These are phyloP conservation scores for Sussaba pulchella DNA, from an alignment of 2,888 invertebrate genomes.

Conservation along the genomic window DNA sequence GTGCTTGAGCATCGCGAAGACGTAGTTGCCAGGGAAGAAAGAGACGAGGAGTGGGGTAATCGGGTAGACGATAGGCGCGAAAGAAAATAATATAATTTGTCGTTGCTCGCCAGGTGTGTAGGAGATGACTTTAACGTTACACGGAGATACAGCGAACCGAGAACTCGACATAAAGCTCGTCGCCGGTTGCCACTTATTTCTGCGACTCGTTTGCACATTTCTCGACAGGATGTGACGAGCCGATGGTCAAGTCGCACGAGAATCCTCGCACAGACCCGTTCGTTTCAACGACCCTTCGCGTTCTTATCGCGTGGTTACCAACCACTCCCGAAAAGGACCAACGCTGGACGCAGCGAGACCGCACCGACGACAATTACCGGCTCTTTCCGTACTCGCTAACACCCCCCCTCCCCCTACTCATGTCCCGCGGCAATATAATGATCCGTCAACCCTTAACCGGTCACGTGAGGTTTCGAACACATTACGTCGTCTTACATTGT, in stretches of 20 bases:
- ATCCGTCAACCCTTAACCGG: background rate
- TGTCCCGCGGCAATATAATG: background rate
- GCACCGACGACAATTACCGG: slow-evolving; percentile 1
- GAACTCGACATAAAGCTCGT: slow-evolving; percentile 1
- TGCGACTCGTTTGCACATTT: slow-evolving; percentile 35
- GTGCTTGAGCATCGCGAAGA: background rate
- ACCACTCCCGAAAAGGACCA: slow-evolving; percentile 5
- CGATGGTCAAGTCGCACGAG: slow-evolving; percentile 67
- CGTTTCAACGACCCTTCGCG: slow-evolving; percentile 31
- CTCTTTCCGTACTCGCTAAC: background rate
- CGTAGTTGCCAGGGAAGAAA: slow-evolving; percentile 20
- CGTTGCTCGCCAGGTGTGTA: slow-evolving; percentile 56
- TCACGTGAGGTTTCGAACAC: background rate
- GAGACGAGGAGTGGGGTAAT: slow-evolving; percentile 5
- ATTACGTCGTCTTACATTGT: background rate
- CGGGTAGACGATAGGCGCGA: slow-evolving; percentile 5
- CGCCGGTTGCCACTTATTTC: slow-evolving; percentile 22
- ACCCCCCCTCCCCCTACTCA: background rate
- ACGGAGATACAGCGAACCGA: slow-evolving; percentile 37
- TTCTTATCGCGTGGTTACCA: slow-evolving; percentile 29
- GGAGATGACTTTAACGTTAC: slow-evolving; percentile 65
- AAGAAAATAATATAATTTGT: slow-evolving; percentile 60
- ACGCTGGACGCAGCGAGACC: background rate
- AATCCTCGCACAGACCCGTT: slow-evolving; percentile 1
- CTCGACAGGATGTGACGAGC: slow-evolving; percentile 65